These are phyloP conservation scores for Neopipo cinnamomea DNA, from an alignment of 2,113 vertebrate genomes.

Conservation along the genomic window DNA sequence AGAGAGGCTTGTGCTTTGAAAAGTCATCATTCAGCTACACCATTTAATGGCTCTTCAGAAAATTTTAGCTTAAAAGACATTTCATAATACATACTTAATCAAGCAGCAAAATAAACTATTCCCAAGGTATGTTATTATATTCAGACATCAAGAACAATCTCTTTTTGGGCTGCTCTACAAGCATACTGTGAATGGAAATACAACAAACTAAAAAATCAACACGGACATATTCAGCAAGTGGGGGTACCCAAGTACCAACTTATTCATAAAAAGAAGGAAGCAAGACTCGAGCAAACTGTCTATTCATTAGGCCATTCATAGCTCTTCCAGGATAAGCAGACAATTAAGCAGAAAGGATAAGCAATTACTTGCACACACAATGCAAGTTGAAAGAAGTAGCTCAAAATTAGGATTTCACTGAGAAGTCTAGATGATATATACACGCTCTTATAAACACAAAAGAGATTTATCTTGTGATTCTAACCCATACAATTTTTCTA, in stretches of 20 bases:
- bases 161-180: neutral
- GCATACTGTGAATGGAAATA: neutral
- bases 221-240: neutral
- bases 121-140: neutral
- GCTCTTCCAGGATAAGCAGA: too few species aligned
- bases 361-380: neutral
- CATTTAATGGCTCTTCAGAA: neutral
- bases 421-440: neutral
- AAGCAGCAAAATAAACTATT: neutral
- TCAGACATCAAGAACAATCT: neutral
- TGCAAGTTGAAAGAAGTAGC: neutral
- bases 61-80: neutral
- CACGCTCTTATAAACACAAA: neutral
- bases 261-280: neutral
- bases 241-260: neutral
- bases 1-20: neutral
- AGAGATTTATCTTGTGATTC: neutral
- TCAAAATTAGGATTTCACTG: neutral
- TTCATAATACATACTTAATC: conserved; percentile 4
- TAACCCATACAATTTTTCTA: neutral
- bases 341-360: neutral
- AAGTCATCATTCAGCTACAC: neutral
- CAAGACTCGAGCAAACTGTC: neutral
- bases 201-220: neutral
- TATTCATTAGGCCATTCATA: neutral